Conservation (phyloP, 2,797 vertebrate species). For the Numenius phaeopus region DNA sequence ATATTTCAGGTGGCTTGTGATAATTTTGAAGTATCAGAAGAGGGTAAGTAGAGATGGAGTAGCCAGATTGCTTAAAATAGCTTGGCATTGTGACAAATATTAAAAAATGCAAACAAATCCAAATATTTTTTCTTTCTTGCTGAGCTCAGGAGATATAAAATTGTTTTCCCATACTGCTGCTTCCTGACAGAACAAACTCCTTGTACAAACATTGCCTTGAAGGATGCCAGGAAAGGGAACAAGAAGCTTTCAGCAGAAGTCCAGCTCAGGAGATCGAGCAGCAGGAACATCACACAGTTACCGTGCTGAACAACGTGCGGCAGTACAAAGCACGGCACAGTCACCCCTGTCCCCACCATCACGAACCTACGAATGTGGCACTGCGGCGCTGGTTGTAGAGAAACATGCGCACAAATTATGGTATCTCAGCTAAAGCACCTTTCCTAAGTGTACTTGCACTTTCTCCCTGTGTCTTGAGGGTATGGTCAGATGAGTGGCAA, state of each 20-base stretch:
- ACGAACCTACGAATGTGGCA: not conserved
- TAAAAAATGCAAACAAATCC: constrained; percentile 46
- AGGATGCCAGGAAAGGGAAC: constrained; percentile 11
- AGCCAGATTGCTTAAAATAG: constrained; percentile 45
- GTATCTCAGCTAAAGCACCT: not conserved
- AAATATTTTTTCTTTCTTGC: constrained; percentile 15
- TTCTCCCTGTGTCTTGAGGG: not conserved
- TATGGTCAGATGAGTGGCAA: not conserved
- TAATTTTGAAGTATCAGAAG: constrained; percentile 21
- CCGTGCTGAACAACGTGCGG: rapidly evolving
- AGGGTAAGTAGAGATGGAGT: constrained; percentile 8
- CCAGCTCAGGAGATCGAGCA: not conserved
- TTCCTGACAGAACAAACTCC: constrained; percentile 16
- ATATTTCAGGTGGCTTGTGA: constrained; percentile 50
- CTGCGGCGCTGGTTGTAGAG: not conserved
- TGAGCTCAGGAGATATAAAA: constrained; percentile 25
- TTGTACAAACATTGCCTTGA: not conserved
- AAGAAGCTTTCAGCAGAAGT: not conserved
- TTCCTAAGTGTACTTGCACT: not conserved
- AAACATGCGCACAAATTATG: not conserved
- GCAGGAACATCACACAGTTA: not conserved
- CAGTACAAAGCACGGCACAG: not conserved
- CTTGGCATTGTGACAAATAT: constrained; percentile 49
- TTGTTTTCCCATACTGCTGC: constrained; percentile 4
- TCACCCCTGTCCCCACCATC: not conserved